Conservation (phyloP, 1,140 invertebrate species). For the Prorops nasuta region DNA sequence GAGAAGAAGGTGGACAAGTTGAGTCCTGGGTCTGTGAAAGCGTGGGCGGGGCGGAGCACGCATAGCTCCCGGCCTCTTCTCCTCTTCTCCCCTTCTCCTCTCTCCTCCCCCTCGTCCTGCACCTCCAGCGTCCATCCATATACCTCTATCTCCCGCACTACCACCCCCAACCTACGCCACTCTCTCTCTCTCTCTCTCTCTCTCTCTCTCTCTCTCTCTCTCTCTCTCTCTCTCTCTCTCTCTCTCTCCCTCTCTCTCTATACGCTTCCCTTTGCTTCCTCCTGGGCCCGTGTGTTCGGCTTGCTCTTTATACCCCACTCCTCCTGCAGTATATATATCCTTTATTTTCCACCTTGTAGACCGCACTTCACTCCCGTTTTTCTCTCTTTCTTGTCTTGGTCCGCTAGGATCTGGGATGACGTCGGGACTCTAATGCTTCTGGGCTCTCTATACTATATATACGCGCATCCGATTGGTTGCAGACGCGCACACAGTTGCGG, state of each 20-base stretch:
- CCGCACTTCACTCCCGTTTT: constrained; percentile 34
- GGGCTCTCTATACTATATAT: constrained; percentile 4
- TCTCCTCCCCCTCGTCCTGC: constrained; percentile 7
- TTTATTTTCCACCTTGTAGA: constrained; percentile 38
- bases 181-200: constrained; percentile 7
- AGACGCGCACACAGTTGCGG: constrained; percentile 1
- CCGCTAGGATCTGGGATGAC: constrained; percentile 38
- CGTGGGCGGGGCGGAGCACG: constrained; percentile 56
- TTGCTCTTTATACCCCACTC: constrained; percentile 7
- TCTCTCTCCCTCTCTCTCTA: constrained; percentile 13
- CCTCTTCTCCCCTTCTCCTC: constrained; percentile 24
- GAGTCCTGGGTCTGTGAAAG: constrained; percentile 53
- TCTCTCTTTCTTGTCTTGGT: constrained; percentile 39
- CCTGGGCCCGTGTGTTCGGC: no score
- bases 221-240: constrained; percentile 16
- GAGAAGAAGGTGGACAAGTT: constrained; percentile 55
- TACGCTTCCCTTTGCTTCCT: no score
- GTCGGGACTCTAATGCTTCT: constrained; percentile 43
- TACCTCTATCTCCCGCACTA: constrained; percentile 2
- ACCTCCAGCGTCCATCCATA: constrained; percentile 4
- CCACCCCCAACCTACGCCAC: constrained; percentile 11
- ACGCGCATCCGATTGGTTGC: background rate
- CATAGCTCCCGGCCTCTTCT: constrained; percentile 56
- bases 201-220: constrained; percentile 4
- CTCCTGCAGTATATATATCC: constrained; percentile 21